Base-by-base conservation (phyloP, 2,888 invertebrate genomes). In the Machimus atricapillus region DNA sequence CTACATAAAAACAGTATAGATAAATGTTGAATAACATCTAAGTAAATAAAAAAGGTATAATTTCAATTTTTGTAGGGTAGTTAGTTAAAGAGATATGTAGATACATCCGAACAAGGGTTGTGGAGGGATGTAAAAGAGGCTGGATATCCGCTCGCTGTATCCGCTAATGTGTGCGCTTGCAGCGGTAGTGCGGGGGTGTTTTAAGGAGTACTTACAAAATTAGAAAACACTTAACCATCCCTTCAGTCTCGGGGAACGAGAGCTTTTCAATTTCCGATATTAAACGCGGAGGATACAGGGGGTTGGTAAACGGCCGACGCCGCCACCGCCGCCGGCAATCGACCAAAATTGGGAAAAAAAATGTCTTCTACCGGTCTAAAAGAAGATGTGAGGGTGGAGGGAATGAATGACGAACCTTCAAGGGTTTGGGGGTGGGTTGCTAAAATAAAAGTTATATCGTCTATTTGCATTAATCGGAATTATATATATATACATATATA, bases 201-300 rank as follows among this genome's bases (percentile, higher is more conserved):
- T 66, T 66, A 66, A 66, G 66, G 66, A 52, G 43, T 81, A 81
- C 31, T 81, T 81, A 81, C 81, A 81, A 81, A 81, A 81, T 52
- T 81, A 46, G 81, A 81, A 81, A 81, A 56, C 81, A 81, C 81
- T 81, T 81, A 81, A 81, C 52, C 81, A 52, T 56, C 27, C 81
- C 52, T 52, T 27, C 66, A 66, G 52, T 52, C 7, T 19, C 78
- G 3, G 3, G 43, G 43, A 4, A 79, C 27, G 40, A 78, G 40
- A 56, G 56, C 56, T 81, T 81, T 66, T 81, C 81, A 81, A 81
- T 81, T 81, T 81, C 52, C 81, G 52, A 52, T 81, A 81, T 81
- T 81, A 81, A 81, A 81, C 27, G 79, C 16, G 14, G 43, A 16
- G 43, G 43, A 4, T 46, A 46, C 4, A 3, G 43, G 14, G 43